Percentiles rank a stretch among this genome's conserved stretches.
Evolutionary conservation across 2,797 vertebrate genomes (phyloP).

Genomic region (Columba guinea): DNA sequence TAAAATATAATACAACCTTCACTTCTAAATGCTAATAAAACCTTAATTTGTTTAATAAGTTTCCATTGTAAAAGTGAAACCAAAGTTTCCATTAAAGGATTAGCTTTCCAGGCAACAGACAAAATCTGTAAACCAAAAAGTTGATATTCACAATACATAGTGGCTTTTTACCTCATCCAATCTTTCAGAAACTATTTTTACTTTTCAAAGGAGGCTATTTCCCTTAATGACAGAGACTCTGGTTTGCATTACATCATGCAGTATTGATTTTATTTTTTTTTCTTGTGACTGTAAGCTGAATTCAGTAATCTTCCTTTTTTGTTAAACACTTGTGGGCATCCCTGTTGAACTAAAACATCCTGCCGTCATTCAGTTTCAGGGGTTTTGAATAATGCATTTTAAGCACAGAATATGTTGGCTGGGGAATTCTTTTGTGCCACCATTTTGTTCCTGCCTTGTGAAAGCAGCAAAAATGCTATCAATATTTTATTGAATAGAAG

Average conservation of each 20-base stretch:
- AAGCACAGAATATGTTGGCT: background rate
- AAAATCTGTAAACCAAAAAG: conserved; percentile 1
- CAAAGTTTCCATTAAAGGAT: background rate
- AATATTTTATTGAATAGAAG: conserved; percentile 52
- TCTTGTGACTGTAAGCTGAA: background rate
- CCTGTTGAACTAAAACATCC: background rate
- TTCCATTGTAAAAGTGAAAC: background rate
- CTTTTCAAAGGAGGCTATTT: background rate
- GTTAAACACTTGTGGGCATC: background rate
- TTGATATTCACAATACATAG: background rate
- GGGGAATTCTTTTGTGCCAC: conserved; percentile 14
- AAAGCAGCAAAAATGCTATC: conserved; percentile 13
- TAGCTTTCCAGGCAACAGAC: background rate
- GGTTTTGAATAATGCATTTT: conserved; percentile 24
- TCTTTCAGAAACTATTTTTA: conserved; percentile 21
- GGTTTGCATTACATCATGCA: background rate
- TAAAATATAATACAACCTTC: background rate
- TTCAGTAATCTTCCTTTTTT: background rate
- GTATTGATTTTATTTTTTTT: conserved; percentile 30
- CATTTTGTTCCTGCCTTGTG: conserved; percentile 13
- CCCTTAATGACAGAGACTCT: background rate
- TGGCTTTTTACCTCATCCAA: background rate
- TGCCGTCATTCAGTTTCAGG: background rate
- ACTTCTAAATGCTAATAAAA: background rate
- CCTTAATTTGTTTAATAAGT: background rate